Percentiles rank a stretch among this genome's conserved stretches.
phyloP scores from a whole-genome alignment of 2,888 invertebrate species.

The Hyposoter didymator region DNA sequence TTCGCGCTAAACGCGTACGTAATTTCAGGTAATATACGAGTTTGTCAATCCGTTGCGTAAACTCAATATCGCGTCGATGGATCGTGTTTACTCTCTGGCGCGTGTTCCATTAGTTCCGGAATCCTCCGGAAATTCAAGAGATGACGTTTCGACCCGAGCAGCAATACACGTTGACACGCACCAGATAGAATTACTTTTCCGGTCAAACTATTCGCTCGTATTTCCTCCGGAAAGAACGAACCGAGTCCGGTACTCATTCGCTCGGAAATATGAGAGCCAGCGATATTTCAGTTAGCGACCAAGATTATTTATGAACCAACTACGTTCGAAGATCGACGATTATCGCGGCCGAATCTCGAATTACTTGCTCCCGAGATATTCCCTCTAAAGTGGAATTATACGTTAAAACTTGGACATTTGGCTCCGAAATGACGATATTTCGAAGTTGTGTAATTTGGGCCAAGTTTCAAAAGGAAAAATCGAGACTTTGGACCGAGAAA shows the following conservation, averaged over 20 bases:
- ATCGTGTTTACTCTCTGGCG: slow-evolving; percentile 10
- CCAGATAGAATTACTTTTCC: slow-evolving; percentile 12
- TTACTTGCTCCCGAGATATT: background rate
- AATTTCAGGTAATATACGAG: slow-evolving; percentile 41
- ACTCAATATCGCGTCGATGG: slow-evolving; percentile 19
- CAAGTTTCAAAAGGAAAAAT: background rate
- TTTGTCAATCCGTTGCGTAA: slow-evolving; percentile 31
- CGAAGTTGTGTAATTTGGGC: no score
- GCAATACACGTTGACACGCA: background rate
- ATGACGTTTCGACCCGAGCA: slow-evolving; percentile 3
- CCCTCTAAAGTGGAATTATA: background rate
- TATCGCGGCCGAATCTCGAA: background rate
- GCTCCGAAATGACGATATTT: background rate
- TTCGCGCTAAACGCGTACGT: background rate
- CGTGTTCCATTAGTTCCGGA: slow-evolving; percentile 16
- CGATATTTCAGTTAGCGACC: background rate
- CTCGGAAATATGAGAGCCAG: background rate
- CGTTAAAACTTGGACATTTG: background rate
- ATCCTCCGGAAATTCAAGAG: slow-evolving; percentile 34
- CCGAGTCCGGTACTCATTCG: background rate
- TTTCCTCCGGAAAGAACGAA: background rate
- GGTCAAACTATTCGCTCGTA: slow-evolving; percentile 7
- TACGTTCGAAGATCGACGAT: background rate
- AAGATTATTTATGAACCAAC: background rate
- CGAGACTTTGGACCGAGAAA: background rate